A percentile compares a stretch with the other conserved stretches of the same genome.
Conservation (phyloP, 1,140 invertebrate genomes). For the Neodiprion pinetum region DNA sequence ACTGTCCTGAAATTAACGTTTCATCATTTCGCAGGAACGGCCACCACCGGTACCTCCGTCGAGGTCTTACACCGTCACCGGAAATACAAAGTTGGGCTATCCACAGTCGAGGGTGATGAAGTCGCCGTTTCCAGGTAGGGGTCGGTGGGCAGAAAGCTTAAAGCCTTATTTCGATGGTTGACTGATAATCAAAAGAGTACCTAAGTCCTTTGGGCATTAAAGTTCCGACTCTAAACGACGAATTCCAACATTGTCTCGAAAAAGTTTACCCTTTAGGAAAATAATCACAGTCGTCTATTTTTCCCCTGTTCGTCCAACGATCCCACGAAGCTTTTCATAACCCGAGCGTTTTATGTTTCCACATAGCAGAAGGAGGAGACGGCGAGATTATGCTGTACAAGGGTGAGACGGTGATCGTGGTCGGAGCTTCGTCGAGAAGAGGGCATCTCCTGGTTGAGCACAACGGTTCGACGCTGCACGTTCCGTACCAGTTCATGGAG, state of each 20-base stretch:
- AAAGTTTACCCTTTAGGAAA: neutral
- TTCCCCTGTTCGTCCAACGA: too few relatives aligned
- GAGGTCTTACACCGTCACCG: constrained; percentile 87
- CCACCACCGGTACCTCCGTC: constrained; percentile 90
- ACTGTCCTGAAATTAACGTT: constrained; percentile 20
- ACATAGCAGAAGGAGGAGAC: constrained; percentile 65
- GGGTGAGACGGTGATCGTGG: constrained; percentile 82
- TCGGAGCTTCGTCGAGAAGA: constrained; percentile 79
- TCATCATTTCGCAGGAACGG: constrained; percentile 70
- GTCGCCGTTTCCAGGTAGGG: constrained; percentile 81
- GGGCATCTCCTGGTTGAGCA: constrained; percentile 87
- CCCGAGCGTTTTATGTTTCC: constrained; percentile 32
- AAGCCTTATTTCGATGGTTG: too few relatives aligned
- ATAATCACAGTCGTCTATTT: too few relatives aligned
- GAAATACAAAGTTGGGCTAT: constrained; percentile 91
- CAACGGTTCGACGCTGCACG: constrained; percentile 79
- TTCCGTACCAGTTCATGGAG: constrained; percentile 88
- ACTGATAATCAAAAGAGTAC: too few relatives aligned
- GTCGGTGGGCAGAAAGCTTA: neutral
- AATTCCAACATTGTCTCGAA: neutral
- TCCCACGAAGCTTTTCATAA: neutral
- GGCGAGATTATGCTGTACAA: constrained; percentile 73
- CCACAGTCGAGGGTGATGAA: constrained; percentile 92
- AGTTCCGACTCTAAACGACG: too few relatives aligned
- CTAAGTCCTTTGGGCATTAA: too few relatives aligned